Evolutionary conservation across 1,140 invertebrate species (phyloP), one percentile per base, ranked within the genome.

Genomic region (Episyrphus balteatus): DNA sequence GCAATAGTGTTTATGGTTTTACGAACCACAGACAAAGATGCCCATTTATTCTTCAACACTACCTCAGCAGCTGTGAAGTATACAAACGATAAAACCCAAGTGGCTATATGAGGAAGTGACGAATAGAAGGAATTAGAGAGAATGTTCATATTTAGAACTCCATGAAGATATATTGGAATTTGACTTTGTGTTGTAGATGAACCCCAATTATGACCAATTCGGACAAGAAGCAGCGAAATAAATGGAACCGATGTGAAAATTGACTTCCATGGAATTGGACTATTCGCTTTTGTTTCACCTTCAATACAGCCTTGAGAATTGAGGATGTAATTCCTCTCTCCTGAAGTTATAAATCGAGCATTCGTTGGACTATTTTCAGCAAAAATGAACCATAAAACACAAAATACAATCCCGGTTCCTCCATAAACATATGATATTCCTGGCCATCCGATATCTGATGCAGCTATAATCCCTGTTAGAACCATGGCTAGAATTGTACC

Each of bases 201-300:
- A 2, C 91, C 91, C 89, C 90, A 97, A 68, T 92, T 92, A 59
- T 93, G 87, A 1, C 88, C 84, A 62, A 88, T 86, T 63, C 97
- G 90, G 0, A 80, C 81, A 1, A 92, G 69, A 11, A 90, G 75
- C 13, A 94, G 72, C 0, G 90, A 85, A 80, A 86, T 87, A 51
- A 96, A 81, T 2, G 92, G 84, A 15, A 79, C 47, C 2, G 87
- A 90, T 0, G 75, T 85, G 1, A 86, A 72, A 38, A 96, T 88
- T 15, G 74, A 61, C 37, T 60, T 68, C 88, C 88, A 94, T 5
- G 91, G 90, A 2, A 59, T 66, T 1, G 58, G 59, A 5, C 3
- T 37, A 5, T 3, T n/a, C 15, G 3, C 15, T 5, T 37, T 42
- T 3, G 12, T 14, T 13, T 13, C n/a, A 6, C 17, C 18, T 13